Base-by-base conservation (phyloP, 2,797 vertebrate genomes). In the Poeciliopsis gracilis region DNA sequence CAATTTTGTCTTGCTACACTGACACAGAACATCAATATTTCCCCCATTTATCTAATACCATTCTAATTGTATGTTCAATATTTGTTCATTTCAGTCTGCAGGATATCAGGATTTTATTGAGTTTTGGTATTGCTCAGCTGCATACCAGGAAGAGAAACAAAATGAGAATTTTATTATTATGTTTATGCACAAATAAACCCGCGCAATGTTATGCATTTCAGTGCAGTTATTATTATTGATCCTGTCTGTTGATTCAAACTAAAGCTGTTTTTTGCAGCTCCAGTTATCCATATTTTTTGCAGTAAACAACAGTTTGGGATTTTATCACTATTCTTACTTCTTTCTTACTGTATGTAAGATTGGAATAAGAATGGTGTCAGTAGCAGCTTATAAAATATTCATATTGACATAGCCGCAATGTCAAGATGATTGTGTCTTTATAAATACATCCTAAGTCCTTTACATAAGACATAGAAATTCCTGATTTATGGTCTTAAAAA, bases 1-100 rank as follows among this genome's bases (percentile, higher is more conserved):
- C 46, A 66, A 66, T 70, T 59, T 79, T 76, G 2, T 51, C 10
- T 80, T 70, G 57, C 75, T 73, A 51, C 33, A 63, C 78, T 0
- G 45, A 82, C 70, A 81, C 53, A 18, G 61, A 78, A 28, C 74
- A 81, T 90, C 78, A 84, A 81, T 87, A 80, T 79, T 81, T 80
- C 20, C 69, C n/a, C n/a, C 36, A 1, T 85, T 76, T 57, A 75
- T 77, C 78, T 78, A 81, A 89, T 82, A 53, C 46, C 20, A 28
- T 59, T 43, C 28, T 51, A 85, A 75, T 73, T 61, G 41, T 43
- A 9, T 53, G 72, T 77, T 82, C 51, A 80, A 45, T 16, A 20
- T 76, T 41, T 70, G 36, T 78, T 77, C 30, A 46, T 30, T 71
- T 11, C 25, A 38, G 67, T n/a, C 49, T 73, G 23, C 1, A 6